These are phyloP conservation scores for Ceratina calcarata DNA, from an alignment of 1,140 invertebrate genomes.

Conservation along the genomic window DNA sequence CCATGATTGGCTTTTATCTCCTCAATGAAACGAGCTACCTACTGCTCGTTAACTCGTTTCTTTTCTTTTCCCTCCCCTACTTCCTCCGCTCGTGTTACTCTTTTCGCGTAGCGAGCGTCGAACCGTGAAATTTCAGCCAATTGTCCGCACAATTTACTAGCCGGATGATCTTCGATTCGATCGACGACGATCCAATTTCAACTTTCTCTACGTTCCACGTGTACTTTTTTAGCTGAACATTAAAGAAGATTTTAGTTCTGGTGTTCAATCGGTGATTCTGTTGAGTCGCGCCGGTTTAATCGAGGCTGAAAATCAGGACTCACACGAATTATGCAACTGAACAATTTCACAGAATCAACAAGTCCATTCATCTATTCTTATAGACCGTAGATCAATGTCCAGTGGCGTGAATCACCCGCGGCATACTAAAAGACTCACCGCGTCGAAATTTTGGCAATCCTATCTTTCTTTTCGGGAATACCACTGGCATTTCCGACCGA, in stretches of 20 bases:
- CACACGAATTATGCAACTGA: too few species aligned
- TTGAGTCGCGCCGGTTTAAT: background rate
- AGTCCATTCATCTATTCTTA: background rate
- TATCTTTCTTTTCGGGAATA: background rate
- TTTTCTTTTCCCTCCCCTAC: background rate
- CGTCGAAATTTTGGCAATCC: background rate
- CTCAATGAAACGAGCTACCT: constrained; percentile 35
- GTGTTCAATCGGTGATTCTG: too few species aligned
- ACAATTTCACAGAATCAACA: too few species aligned
- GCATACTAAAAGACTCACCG: background rate
- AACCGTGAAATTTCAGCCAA: constrained; percentile 29
- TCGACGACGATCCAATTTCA: background rate
- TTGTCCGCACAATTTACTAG: constrained; percentile 6
- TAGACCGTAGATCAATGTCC: background rate
- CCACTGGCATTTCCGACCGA: background rate
- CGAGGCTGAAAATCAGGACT: background rate
- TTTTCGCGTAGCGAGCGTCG: background rate
- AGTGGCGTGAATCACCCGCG: background rate
- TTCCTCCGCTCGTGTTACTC: background rate
- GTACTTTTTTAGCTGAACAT: background rate
- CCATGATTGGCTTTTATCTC: constrained; percentile 41
- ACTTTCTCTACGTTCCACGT: background rate
- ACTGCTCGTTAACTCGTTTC: constrained; percentile 3
- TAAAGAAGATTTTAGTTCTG: background rate
- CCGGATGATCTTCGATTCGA: background rate